Evolutionary conservation across 1,140 invertebrate species (phyloP).

Genomic region (Cherax quadricarinatus): DNA sequence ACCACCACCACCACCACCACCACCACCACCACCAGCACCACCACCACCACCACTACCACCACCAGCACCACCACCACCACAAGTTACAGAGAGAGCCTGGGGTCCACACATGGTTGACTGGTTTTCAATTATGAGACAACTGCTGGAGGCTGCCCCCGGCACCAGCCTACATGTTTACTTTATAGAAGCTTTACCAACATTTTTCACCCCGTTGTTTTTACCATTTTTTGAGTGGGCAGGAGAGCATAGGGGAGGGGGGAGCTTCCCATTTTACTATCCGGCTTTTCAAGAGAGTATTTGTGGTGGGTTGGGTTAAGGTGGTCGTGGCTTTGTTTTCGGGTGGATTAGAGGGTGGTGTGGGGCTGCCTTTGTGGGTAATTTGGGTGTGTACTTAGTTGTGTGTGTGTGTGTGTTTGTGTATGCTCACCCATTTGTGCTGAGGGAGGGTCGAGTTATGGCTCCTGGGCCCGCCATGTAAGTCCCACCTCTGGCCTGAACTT

Average conservation of each 20-base stretch:
- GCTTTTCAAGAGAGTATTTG: not conserved
- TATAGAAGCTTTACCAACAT: conserved; percentile 47
- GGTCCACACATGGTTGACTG: conserved; percentile 50
- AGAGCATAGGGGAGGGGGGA: not conserved
- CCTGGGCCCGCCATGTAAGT: too few species aligned
- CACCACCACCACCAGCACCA: not conserved
- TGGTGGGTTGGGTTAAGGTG: not conserved
- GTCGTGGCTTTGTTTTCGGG: not conserved
- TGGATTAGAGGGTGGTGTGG: too few species aligned
- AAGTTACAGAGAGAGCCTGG: conserved; percentile 57
- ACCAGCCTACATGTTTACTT: conserved; percentile 50
- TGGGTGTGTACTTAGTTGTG: too few species aligned
- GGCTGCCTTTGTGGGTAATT: too few species aligned
- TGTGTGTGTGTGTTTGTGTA: too few species aligned
- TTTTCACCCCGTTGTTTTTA: conserved; percentile 39
- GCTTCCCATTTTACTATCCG: not conserved
- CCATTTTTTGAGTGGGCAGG: not conserved
- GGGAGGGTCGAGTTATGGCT: too few species aligned
- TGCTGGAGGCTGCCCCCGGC: conserved; percentile 33
- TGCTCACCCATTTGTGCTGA: too few species aligned
- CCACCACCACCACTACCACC: conserved; percentile 14
- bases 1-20: too few species aligned
- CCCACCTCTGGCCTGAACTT: too few species aligned
- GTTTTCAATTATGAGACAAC: conserved; percentile 68
- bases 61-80: conserved; percentile 27